A percentile compares a stretch with the other conserved stretches of the same genome.
phyloP scores from a whole-genome alignment of 2,113 vertebrate genomes.

The Pampusana beccarii region DNA sequence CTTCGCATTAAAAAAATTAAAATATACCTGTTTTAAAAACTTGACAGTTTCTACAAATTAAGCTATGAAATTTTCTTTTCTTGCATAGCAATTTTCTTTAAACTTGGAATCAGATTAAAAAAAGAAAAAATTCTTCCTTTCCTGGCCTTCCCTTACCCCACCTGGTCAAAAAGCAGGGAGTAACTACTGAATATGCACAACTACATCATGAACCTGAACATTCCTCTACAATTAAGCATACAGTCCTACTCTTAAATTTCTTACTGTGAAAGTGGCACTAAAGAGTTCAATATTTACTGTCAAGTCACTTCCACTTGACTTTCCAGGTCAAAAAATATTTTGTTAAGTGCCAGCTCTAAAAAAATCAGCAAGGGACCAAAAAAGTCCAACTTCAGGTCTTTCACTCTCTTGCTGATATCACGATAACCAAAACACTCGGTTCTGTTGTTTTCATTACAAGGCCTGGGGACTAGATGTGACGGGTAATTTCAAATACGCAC shows the following conservation, averaged over 20 bases:
- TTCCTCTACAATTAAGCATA: background rate
- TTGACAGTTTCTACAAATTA: background rate
- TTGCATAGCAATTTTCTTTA: slow-evolving; percentile 49
- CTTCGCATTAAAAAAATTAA: background rate
- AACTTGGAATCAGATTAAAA: background rate
- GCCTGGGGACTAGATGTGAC: background rate
- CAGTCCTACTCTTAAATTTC: background rate
- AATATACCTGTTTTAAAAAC: background rate
- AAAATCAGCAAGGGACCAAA: background rate
- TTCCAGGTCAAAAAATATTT: background rate
- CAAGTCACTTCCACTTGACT: background rate
- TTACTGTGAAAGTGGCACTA: background rate
- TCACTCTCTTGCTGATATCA: background rate
- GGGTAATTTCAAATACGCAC: background rate
- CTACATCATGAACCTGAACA: background rate
- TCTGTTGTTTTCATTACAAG: background rate
- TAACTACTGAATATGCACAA: background rate
- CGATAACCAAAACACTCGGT: background rate
- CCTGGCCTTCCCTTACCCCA: background rate
- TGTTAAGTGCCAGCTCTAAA: background rate
- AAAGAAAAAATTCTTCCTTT: background rate
- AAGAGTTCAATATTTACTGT: background rate
- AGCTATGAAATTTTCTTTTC: background rate
- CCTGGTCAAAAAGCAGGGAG: background rate
- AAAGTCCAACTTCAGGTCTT: background rate